A percentile compares a stretch with the other conserved stretches of the same genome.
These are phyloP conservation scores for Pangasius djambal DNA, from an alignment of 2,797 vertebrate species.

Conservation along the genomic window DNA sequence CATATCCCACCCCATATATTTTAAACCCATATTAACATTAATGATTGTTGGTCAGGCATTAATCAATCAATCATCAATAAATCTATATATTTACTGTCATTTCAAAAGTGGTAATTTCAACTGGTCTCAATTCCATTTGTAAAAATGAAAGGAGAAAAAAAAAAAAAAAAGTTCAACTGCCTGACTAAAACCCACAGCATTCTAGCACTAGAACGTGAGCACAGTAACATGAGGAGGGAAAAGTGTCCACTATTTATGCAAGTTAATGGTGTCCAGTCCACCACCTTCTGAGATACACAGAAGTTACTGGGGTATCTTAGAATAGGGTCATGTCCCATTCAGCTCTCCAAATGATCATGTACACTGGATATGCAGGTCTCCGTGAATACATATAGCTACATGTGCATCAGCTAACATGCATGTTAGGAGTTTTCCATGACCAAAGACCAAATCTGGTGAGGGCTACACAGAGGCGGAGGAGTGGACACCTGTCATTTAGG, in stretches of 20 bases:
- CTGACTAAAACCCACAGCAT: slow-evolving; percentile 12
- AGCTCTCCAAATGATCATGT: neutral
- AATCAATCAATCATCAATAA: neutral
- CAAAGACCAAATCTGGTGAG: neutral
- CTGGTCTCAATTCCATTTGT: neutral
- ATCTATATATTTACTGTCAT: neutral
- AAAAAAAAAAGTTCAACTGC: neutral
- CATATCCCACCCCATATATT: neutral
- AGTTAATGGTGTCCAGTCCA: slow-evolving; percentile 8
- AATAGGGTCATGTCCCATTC: neutral
- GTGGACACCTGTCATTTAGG: slow-evolving; percentile 9
- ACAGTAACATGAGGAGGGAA: neutral
- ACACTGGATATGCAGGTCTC: neutral
- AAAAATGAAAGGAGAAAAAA: neutral
- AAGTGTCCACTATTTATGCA: neutral
- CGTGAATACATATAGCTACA: neutral
- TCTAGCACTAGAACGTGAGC: slow-evolving; percentile 10
- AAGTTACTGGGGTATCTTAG: neutral
- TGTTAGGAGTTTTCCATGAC: neutral
- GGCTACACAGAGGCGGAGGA: neutral
- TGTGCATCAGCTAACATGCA: neutral
- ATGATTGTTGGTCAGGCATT: neutral
- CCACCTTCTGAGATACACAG: neutral
- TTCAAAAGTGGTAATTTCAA: neutral
- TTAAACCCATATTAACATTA: neutral